Conservation (phyloP, 2,888 invertebrate genomes). For the Spialia ferax region DNA sequence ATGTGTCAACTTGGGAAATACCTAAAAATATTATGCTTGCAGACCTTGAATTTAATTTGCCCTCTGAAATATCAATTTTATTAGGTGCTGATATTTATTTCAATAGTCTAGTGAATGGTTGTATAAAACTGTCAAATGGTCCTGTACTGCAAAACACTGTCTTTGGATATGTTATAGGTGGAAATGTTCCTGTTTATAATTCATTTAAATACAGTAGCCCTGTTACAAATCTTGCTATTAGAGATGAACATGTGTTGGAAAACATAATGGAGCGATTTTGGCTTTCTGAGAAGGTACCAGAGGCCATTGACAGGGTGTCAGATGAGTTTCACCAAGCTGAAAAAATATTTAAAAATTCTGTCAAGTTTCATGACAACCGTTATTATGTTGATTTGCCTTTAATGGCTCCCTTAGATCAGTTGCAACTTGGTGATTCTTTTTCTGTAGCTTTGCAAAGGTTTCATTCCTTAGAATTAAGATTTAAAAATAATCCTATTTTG, state of each 20-base stretch:
- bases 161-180: not conserved
- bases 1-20: not conserved
- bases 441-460: not conserved
- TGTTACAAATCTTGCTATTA: not conserved
- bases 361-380: not conserved
- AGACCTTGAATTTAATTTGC: not conserved
- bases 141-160: not conserved
- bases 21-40: not conserved
- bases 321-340: not conserved
- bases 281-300: not conserved
- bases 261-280: not conserved
- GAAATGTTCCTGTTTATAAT: no score
- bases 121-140: not conserved
- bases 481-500: not conserved
- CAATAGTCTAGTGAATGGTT: not conserved
- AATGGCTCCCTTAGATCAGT: not conserved
- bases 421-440: not conserved
- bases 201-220: no score
- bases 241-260: not conserved
- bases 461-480: not conserved
- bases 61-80: not conserved
- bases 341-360: not conserved
- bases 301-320: not conserved
- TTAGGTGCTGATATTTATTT: constrained; percentile 1
- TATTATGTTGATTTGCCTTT: not conserved